A percentile compares a stretch with the other conserved stretches of the same genome.
Evolutionary conservation across 2,888 invertebrate genomes (phyloP).

Genomic region (Lochmaea capreae): DNA sequence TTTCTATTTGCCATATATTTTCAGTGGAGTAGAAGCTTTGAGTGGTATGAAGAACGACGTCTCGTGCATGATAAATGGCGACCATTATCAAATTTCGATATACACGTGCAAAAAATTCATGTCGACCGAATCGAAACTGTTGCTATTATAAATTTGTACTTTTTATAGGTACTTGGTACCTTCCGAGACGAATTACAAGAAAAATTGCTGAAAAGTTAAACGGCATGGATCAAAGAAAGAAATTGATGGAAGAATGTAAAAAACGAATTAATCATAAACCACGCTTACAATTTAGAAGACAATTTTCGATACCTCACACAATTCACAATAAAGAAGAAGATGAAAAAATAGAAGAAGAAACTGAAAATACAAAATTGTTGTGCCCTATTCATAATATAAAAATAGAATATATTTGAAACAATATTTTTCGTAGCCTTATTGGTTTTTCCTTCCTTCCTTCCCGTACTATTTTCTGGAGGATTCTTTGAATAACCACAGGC

Average conservation of each 20-base stretch:
- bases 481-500: too few species aligned
- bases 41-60: slow-evolving; percentile 17
- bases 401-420: not conserved
- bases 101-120: not conserved
- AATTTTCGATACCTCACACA: not conserved
- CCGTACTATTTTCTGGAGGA: too few species aligned
- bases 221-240: not conserved
- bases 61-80: slow-evolving; percentile 2
- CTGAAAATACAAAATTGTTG: not conserved
- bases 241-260: not conserved
- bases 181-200: not conserved
- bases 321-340: not conserved
- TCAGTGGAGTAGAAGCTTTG: not conserved
- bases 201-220: not conserved
- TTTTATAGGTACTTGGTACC: not conserved
- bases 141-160: not conserved
- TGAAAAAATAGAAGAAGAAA: not conserved
- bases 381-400: not conserved
- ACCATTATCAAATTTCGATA: slow-evolving; percentile 16
- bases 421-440: not conserved
- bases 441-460: too few species aligned
- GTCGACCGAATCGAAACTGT: too few species aligned
- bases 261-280: not conserved
- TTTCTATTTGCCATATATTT: slow-evolving; percentile 19
- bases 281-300: not conserved